phyloP scores from a whole-genome alignment of 2,797 vertebrate genomes.

The Scleropages formosus region DNA sequence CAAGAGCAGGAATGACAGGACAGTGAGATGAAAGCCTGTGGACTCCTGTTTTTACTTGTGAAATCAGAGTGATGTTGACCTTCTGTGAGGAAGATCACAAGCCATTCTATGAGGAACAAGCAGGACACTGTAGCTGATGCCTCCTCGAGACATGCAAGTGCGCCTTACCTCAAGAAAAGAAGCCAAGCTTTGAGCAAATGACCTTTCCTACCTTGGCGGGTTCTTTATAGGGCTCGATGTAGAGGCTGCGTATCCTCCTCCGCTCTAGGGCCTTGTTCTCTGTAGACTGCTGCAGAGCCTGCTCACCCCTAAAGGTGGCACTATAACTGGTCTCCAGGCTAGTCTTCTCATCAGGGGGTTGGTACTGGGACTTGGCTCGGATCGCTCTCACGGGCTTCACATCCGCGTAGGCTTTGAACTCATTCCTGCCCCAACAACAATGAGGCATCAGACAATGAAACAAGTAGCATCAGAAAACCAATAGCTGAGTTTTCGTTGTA shows the following conservation, averaged over 20 bases:
- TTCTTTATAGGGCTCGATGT: slow-evolving; percentile 88
- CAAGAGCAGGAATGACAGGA: neutral
- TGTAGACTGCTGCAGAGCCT: slow-evolving; percentile 65
- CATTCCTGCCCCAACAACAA: slow-evolving; percentile 70
- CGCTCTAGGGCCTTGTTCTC: slow-evolving; percentile 85
- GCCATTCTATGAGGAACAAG: neutral
- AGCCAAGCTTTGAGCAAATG: slow-evolving; percentile 22
- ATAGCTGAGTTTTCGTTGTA: neutral
- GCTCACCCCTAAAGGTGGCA: slow-evolving; percentile 81
- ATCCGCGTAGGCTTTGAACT: slow-evolving; percentile 89
- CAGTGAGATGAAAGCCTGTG: neutral
- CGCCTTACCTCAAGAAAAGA: neutral
- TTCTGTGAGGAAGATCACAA: neutral
- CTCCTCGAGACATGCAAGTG: neutral
- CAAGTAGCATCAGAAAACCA: neutral
- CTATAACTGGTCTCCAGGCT: slow-evolving; percentile 91
- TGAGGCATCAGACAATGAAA: neutral
- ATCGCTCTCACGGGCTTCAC: slow-evolving; percentile 84
- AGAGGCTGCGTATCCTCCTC: slow-evolving; percentile 92
- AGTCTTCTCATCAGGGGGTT: slow-evolving; percentile 82
- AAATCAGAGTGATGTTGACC: neutral
- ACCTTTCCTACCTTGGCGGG: slow-evolving; percentile 74
- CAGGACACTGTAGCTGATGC: neutral
- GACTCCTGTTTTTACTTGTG: neutral
- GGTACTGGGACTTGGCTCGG: slow-evolving; percentile 85